Percentiles rank a stretch among this genome's conserved stretches.
Evolutionary conservation across 2,797 vertebrate species (phyloP).

Genomic region (Aphelocoma californica): DNA sequence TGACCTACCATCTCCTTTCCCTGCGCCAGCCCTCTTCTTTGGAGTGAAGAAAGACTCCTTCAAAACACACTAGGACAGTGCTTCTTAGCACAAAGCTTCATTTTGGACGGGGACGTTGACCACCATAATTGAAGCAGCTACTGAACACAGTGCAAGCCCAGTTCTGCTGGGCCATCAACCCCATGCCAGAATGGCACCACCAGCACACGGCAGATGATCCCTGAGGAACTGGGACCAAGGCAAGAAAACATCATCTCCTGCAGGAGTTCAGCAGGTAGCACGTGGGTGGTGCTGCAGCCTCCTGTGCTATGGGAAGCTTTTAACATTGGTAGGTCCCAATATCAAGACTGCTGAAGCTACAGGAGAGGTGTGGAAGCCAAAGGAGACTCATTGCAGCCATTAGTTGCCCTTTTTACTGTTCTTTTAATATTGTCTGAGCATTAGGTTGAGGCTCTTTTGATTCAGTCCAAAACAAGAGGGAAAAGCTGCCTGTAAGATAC

Average conservation of each 20-base stretch:
- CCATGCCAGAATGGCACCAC: background rate
- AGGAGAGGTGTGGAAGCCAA: background rate
- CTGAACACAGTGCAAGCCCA: background rate
- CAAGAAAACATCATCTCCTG: background rate
- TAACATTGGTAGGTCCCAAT: background rate
- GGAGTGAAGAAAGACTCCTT: background rate
- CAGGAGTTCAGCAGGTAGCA: background rate
- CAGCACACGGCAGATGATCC: background rate
- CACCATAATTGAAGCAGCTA: background rate
- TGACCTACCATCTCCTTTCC: rapidly evolving
- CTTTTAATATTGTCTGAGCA: background rate
- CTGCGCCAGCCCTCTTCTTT: background rate
- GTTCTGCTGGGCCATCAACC: background rate
- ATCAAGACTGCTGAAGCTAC: background rate
- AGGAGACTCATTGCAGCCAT: background rate
- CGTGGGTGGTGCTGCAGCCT: background rate
- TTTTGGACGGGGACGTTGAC: background rate
- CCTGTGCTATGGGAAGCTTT: background rate
- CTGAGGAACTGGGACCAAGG: rapidly evolving
- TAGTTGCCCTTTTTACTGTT: background rate
- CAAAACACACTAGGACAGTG: background rate
- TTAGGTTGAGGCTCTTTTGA: background rate
- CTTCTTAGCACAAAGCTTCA: background rate
- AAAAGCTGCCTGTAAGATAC: background rate
- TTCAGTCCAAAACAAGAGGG: background rate